Base-by-base conservation (phyloP, 2,113 vertebrate genomes). In the Passer domesticus region DNA sequence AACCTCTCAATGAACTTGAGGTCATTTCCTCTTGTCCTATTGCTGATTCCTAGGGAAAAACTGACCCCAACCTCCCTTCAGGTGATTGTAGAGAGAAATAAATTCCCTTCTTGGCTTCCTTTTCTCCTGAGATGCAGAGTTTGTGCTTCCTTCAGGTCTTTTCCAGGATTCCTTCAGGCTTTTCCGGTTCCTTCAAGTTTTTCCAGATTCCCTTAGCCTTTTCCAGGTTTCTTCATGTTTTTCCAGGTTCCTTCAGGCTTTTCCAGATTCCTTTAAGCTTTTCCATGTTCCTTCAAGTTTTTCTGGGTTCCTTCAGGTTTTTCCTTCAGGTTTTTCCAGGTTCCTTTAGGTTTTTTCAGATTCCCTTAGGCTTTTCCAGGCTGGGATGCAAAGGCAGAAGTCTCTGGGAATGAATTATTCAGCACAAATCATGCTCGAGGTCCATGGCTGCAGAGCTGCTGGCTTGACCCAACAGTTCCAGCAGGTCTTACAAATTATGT, bases 21-120 rank as follows among this genome's bases (percentile, higher is more conserved):
- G 18, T 6, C 3, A 0, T 39, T 53, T 69, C 64, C 39, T 53
- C n/a, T 53, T 20, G 28, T 44, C 15, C 55, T 53, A 0, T 33
- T 0, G 1, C 33, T 39, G 46, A 20, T 33, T 33, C 5, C 15
- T 46, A 55, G 23, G 39, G 23, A 37, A 46, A 23, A 69, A 39
- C 10, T 9, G 28, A 33, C 5, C 64, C 7, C 8, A 15, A 2
- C 10, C 8, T 33, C 39, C 28, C 30, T 39, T 39, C 52, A 53
- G 39, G 64, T 15, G 39, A 17, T 8, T 16, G 28, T 5, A 28
- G 33, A 31, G 70, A 76, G 44, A 19, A 15, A 49, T 7, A 15
- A 68, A 50, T 7, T 62, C 46, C 9, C 5, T 31, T 20, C 55
- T 18, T 18, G 8, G 12, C 19, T 23, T 47, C n/a, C 30, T 67